These are phyloP conservation scores for Theonella swinhoei DNA, from an alignment of 37 sponge, comb jelly and placozoan species.

Conservation along the genomic window DNA sequence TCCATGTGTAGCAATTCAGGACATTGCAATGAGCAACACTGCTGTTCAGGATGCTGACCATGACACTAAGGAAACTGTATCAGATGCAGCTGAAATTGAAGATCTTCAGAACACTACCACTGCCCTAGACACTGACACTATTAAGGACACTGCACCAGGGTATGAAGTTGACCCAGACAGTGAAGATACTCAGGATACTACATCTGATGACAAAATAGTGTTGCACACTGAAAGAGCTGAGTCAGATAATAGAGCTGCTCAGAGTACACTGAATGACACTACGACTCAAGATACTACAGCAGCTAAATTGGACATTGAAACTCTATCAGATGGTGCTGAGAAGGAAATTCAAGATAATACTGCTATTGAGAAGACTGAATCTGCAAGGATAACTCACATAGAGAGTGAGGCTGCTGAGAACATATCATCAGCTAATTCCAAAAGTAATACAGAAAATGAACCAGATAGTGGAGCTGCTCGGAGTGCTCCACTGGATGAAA, in stretches of 20 bases:
- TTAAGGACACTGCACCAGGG: background rate
- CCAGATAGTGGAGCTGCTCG: background rate
- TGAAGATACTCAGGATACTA: background rate
- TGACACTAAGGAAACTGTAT: too few species aligned
- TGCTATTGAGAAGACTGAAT: too few species aligned
- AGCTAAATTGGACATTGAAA: background rate
- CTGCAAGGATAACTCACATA: too few species aligned
- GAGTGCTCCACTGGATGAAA: background rate
- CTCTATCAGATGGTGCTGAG: background rate
- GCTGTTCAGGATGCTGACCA: too few species aligned
- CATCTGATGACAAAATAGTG: background rate
- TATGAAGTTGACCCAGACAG: background rate
- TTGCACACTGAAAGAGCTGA: background rate
- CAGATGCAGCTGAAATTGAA: too few species aligned
- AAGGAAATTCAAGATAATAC: too few species aligned
- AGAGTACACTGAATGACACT: background rate
- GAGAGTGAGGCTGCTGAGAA: background rate
- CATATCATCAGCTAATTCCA: background rate
- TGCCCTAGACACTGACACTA: background rate
- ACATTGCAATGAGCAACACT: too few species aligned
- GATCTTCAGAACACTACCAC: background rate
- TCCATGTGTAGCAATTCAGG: too few species aligned
- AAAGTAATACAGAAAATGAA: background rate
- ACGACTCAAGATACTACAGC: background rate
- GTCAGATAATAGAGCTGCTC: background rate